phyloP scores from a whole-genome alignment of 2,797 vertebrate species.

The Rhinichthys osculus region DNA sequence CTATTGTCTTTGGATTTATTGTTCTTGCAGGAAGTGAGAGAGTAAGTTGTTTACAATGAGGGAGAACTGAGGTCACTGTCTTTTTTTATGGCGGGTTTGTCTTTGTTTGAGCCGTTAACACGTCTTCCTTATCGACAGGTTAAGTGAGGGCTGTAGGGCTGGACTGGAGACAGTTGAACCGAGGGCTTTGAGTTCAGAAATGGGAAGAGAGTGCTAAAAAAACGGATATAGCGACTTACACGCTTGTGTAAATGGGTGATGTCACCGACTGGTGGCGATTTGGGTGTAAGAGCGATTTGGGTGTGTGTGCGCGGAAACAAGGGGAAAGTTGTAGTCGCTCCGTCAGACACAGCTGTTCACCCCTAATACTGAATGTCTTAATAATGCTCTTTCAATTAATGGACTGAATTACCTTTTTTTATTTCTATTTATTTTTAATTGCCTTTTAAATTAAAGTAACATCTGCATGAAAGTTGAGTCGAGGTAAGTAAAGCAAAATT shows the following conservation, averaged over 20 bases:
- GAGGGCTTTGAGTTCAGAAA: conserved; percentile 2
- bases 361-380: background rate
- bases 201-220: conserved; percentile 18
- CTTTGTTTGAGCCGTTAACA: conserved; percentile 55
- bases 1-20: conserved; percentile 41
- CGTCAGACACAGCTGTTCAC: background rate
- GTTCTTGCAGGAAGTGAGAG: conserved; percentile 64
- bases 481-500: conserved; percentile 1
- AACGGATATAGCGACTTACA: background rate
- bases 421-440: background rate
- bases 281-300: conserved; percentile 24
- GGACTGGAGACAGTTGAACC: conserved; percentile 3
- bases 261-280: conserved; percentile 69
- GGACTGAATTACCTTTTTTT: conserved; percentile 25
- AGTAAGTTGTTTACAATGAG: conserved; percentile 67
- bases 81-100: conserved; percentile 70
- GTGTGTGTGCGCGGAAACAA: conserved; percentile 28
- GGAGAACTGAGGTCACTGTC: conserved; percentile 68
- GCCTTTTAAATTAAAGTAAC: background rate
- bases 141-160: conserved; percentile 53
- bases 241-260: conserved; percentile 64
- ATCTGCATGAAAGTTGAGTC: background rate
- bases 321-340: conserved; percentile 36
- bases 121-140: conserved; percentile 61
- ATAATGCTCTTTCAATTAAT: conserved; percentile 56